Base-by-base conservation (phyloP, 2,888 invertebrate species). In the Drosophila atripex region DNA sequence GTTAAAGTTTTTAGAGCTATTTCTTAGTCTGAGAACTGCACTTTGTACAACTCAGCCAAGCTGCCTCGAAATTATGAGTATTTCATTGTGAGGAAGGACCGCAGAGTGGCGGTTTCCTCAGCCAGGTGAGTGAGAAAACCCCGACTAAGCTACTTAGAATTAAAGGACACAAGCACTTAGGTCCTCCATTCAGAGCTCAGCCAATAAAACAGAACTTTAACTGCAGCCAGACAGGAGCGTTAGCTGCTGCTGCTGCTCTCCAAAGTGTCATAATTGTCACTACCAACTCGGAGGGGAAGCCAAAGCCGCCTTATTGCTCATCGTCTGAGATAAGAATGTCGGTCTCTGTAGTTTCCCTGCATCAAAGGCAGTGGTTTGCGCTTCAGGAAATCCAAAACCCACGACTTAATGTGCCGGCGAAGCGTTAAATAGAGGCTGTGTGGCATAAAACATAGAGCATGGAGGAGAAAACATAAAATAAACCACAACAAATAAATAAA, bases 111-210 rank as follows among this genome's bases (percentile, higher is more conserved):
- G 35, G 35, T 35, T 35, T 35, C 35, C 35, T 7, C 39, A n/a
- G 18, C 18, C n/a, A 8, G 12, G 18, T 14, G 50, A 51, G 35
- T 38, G 35, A 63, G 35, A 63, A 57, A 52, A 45, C 30, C 21
- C 45, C 35, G 66, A 61, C 59, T 79, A 79, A 80, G 84, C 80
- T 75, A 59, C 86, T 80, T 80, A 80, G 70, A 64, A 68, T 63
- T 77, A 74, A 79, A 69, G 66, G 69, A 77, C 54, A 45, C 56
- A 58, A 58, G 66, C 80, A 76, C 86, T 83, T 70, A 60, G 59
- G 30, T 58, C 61, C 68, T 7, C 68, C 84, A 77, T 75, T 69
- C 61, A 59, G 43, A 61, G 65, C 28, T 49, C 55, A 32, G 74
- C 74, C 75, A 83, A 83, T 77, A 72, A 76, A 83, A 76, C 70